A percentile compares a stretch with the other conserved stretches of the same genome.
Conservation (phyloP, 2,888 invertebrate genomes). For the Andricus curvator region DNA sequence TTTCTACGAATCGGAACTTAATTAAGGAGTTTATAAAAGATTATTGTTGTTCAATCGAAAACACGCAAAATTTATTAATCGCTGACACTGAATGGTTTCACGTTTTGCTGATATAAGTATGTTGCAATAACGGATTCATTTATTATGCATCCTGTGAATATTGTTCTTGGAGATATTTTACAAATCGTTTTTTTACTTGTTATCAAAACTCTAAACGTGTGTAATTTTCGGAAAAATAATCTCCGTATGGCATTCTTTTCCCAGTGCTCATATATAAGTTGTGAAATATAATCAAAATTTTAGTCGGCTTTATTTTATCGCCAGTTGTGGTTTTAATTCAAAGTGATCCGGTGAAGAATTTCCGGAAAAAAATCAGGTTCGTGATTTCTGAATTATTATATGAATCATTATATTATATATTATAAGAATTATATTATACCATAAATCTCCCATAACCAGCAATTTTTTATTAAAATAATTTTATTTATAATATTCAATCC, state of each 20-base stretch:
- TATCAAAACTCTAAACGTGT: slow-evolving; percentile 14
- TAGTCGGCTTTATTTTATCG: not conserved
- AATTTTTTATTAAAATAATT: too few species aligned
- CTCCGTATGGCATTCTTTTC: not conserved
- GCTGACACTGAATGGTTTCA: not conserved
- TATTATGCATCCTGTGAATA: not conserved
- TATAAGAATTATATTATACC: too few species aligned
- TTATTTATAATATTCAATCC: too few species aligned
- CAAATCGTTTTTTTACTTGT: not conserved
- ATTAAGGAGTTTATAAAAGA: not conserved
- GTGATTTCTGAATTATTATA: not conserved
- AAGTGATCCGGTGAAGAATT: not conserved
- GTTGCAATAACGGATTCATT: not conserved
- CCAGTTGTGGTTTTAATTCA: not conserved
- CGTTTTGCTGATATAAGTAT: not conserved
- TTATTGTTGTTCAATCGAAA: not conserved
- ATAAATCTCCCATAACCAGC: too few species aligned
- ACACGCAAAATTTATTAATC: not conserved
- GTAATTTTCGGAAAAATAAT: not conserved
- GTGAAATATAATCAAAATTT: not conserved
- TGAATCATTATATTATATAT: too few species aligned
- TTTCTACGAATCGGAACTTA: not conserved
- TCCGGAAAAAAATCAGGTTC: not conserved
- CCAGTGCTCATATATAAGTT: not conserved
- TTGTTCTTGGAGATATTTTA: not conserved